These are phyloP conservation scores for Poecilia picta DNA, from an alignment of 2,797 vertebrate species.

Conservation along the genomic window DNA sequence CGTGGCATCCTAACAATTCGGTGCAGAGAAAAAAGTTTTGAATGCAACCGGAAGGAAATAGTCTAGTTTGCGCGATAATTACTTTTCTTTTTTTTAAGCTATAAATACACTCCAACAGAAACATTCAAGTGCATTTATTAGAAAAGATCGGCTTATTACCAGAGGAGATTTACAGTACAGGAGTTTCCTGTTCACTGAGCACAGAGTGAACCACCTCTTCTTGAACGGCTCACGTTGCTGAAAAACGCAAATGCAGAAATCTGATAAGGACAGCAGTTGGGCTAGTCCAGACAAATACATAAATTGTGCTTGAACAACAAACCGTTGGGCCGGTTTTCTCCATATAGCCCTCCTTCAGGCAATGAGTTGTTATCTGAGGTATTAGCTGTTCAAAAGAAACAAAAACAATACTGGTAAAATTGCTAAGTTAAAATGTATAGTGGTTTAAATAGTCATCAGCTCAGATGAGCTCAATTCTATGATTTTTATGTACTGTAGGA, in stretches of 20 bases:
- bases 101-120: neutral
- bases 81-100: too few relatives aligned
- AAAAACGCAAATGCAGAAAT: conserved; percentile 32
- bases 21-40: neutral
- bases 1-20: conserved; percentile 82
- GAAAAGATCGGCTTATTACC: conserved; percentile 72
- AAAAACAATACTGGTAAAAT: conserved; percentile 10
- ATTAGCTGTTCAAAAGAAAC: conserved; percentile 76
- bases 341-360: conserved; percentile 90
- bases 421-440: neutral
- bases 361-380: conserved; percentile 83
- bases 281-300: neutral
- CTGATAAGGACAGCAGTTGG: conserved; percentile 33
- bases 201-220: conserved; percentile 90
- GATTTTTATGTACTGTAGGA: neutral
- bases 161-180: conserved; percentile 90
- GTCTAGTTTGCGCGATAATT: neutral
- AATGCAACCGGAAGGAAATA: neutral
- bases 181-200: conserved; percentile 84
- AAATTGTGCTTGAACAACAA: conserved; percentile 36
- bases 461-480: neutral
- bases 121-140: neutral
- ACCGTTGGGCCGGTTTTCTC: conserved; percentile 94
- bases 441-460: neutral
- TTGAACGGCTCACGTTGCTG: conserved; percentile 90